These are phyloP conservation scores for Steinernema feltiae DNA, from an alignment of 1,140 invertebrate genomes.

Conservation along the genomic window DNA sequence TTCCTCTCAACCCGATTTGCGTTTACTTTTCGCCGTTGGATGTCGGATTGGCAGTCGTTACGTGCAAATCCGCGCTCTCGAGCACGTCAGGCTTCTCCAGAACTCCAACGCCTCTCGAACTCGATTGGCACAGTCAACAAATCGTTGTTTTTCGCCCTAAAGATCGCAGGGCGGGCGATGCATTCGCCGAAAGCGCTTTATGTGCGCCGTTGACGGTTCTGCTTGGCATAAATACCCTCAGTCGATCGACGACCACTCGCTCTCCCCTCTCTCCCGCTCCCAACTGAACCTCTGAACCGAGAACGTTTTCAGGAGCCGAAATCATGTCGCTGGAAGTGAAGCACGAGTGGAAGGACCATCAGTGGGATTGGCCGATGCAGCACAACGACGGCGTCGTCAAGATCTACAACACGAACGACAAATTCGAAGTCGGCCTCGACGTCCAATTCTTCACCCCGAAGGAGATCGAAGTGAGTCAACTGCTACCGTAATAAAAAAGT, in stretches of 20 bases:
- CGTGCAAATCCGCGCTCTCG: background rate
- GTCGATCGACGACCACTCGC: background rate
- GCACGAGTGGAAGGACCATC: constrained; percentile 26
- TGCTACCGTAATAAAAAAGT: background rate
- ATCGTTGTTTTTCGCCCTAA: background rate
- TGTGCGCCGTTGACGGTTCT: background rate
- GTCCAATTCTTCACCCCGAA: constrained; percentile 54
- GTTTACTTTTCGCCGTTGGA: background rate
- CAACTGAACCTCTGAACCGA: background rate
- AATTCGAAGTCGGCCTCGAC: constrained; percentile 55
- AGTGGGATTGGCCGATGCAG: constrained; percentile 39
- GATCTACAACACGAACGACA: constrained; percentile 50
- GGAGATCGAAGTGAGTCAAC: constrained; percentile 39
- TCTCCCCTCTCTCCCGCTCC: background rate
- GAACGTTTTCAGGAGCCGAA: background rate
- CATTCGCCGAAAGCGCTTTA: background rate
- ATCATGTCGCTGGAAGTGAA: constrained; percentile 18
- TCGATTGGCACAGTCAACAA: background rate
- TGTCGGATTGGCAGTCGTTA: background rate
- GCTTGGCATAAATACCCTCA: background rate
- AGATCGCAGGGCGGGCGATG: too few species aligned
- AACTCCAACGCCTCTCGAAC: background rate
- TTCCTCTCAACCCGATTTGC: background rate
- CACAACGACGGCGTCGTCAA: constrained; percentile 43
- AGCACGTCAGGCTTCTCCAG: background rate